Percentiles rank a stretch among this genome's conserved stretches.
These are phyloP conservation scores for Boloria selene DNA, from an alignment of 2,888 invertebrate genomes.

Conservation along the genomic window DNA sequence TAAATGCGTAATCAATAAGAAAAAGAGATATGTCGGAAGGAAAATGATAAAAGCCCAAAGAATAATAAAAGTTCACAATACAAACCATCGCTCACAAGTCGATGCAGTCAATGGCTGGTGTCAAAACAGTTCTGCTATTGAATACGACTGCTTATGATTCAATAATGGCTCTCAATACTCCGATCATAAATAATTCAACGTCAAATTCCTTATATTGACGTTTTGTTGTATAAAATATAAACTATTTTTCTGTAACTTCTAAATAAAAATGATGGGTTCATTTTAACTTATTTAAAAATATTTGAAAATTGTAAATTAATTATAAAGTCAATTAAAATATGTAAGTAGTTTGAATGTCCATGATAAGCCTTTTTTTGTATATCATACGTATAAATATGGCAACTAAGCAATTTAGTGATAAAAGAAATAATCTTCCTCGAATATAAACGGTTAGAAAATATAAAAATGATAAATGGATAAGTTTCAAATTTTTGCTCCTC, in stretches of 20 bases:
- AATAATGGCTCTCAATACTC: slow-evolving; percentile 52
- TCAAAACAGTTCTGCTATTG: slow-evolving; percentile 69
- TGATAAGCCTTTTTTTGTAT: too few species aligned
- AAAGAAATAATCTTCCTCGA: too few species aligned
- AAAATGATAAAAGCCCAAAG: slow-evolving; percentile 18
- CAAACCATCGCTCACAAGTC: slow-evolving; percentile 73
- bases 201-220: slow-evolving; percentile 36
- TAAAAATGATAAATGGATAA: too few species aligned
- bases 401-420: too few species aligned
- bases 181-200: slow-evolving; percentile 42
- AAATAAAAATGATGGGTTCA: too few species aligned
- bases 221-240: slow-evolving; percentile 19
- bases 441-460: too few species aligned
- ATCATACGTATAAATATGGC: too few species aligned
- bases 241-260: neutral
- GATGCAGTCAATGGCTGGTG: slow-evolving; percentile 76
- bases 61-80: slow-evolving; percentile 64
- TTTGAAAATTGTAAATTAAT: too few species aligned
- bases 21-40: slow-evolving; percentile 3
- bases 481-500: too few species aligned
- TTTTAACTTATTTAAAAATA: too few species aligned
- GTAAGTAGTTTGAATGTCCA: too few species aligned
- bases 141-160: slow-evolving; percentile 73
- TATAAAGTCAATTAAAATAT: too few species aligned
- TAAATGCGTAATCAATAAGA: slow-evolving; percentile 7